phyloP scores from a whole-genome alignment of 2,888 invertebrate species.

The Pilophorus perplexus region DNA sequence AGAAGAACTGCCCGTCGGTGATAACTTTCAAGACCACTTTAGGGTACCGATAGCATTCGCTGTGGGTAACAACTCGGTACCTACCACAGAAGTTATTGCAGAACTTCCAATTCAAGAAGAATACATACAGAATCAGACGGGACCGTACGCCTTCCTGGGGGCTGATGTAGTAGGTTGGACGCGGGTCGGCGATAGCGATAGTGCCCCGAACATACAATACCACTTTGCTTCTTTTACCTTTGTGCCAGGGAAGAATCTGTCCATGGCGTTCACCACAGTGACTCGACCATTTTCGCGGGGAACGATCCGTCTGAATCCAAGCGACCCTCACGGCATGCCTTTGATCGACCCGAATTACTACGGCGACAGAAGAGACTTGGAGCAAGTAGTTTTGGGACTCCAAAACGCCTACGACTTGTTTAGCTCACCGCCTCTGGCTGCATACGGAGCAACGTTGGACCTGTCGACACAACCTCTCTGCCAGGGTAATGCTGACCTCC shows the following conservation, averaged over 20 bases:
- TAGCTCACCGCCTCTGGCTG: conserved; percentile 60
- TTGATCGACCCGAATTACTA: conserved; percentile 67
- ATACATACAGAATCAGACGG: conserved; percentile 5
- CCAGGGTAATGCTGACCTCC: conserved; percentile 60
- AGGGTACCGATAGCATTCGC: conserved; percentile 33
- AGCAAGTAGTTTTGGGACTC: conserved; percentile 61
- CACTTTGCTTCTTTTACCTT: conserved; percentile 1
- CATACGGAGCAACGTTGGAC: conserved; percentile 54
- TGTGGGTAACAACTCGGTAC: not conserved
- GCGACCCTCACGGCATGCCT: conserved; percentile 64
- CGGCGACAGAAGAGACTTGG: conserved; percentile 61
- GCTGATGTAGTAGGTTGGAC: conserved; percentile 26
- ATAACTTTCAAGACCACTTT: conserved; percentile 47
- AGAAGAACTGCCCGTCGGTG: conserved; percentile 46
- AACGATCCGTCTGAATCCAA: conserved; percentile 60
- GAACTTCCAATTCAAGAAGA: conserved; percentile 1
- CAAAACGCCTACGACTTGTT: conserved; percentile 59
- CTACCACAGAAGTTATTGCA: not conserved
- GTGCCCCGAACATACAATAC: conserved; percentile 28
- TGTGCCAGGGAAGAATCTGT: not conserved
- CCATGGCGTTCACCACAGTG: not conserved
- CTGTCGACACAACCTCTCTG: conserved; percentile 14
- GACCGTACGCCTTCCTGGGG: conserved; percentile 14
- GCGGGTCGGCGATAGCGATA: not conserved
- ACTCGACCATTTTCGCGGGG: conserved; percentile 62